phyloP scores from a whole-genome alignment of 2,113 vertebrate species.

The Orycteropus afer region DNA sequence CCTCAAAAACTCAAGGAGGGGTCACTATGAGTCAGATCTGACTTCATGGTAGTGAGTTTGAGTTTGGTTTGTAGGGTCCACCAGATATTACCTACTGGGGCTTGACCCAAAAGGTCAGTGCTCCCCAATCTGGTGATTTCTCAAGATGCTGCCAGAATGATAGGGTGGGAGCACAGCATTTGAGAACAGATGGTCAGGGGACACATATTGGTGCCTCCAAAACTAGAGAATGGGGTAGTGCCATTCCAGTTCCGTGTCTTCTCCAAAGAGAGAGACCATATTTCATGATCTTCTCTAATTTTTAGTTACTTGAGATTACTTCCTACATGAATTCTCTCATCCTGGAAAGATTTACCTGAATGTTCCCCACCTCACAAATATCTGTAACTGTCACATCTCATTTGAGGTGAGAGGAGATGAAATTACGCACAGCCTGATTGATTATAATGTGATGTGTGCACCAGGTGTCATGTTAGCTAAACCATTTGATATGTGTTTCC shows the following conservation, averaged over 20 bases:
- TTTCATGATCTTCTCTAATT: neutral
- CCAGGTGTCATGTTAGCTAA: neutral
- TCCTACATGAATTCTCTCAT: neutral
- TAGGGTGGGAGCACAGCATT: neutral
- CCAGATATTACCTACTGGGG: neutral
- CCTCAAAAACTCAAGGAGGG: too few relatives aligned
- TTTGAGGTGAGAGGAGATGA: neutral
- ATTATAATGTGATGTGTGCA: neutral
- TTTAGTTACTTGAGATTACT: neutral
- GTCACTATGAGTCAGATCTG: too few relatives aligned
- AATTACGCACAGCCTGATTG: neutral
- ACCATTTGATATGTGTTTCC: neutral
- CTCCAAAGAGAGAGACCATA: neutral
- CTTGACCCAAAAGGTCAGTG: neutral
- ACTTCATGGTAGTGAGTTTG: too few relatives aligned
- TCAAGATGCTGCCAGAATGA: neutral
- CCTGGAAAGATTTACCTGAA: slow-evolving; percentile 23
- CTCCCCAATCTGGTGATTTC: neutral
- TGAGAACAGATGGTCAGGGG: neutral
- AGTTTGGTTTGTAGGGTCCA: too few relatives aligned
- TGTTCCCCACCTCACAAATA: neutral
- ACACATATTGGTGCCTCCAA: neutral
- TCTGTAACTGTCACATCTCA: neutral
- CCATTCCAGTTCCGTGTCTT: neutral
- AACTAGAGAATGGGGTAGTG: neutral